Evolutionary conservation across 2,888 invertebrate species (phyloP).

Genomic region (Therioaphis trifolii): DNA sequence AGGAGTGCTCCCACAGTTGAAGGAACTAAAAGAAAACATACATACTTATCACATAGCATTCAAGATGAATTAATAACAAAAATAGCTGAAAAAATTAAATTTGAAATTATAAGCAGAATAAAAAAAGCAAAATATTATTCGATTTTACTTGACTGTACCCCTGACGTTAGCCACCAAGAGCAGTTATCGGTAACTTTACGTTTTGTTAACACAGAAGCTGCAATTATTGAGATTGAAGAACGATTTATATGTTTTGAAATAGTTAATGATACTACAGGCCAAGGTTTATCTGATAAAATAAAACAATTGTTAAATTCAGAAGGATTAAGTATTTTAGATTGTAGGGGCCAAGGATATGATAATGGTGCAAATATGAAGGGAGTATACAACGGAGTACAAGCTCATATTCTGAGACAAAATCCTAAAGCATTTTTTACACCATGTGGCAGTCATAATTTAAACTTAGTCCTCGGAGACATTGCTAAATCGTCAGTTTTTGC

Average conservation of each 20-base stretch:
- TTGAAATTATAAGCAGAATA: conserved; percentile 15
- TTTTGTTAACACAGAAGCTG: background rate
- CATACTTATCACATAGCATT: conserved; percentile 13
- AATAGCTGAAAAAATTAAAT: conserved; percentile 6
- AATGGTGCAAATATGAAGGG: conserved; percentile 13
- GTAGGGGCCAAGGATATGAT: background rate
- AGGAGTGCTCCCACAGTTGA: background rate
- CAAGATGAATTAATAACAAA: background rate
- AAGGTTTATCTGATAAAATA: conserved; percentile 6
- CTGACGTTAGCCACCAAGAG: conserved; percentile 10
- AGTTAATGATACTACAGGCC: conserved; percentile 11
- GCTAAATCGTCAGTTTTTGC: conserved; percentile 20
- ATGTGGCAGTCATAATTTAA: conserved; percentile 6
- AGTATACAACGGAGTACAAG: background rate
- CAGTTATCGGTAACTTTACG: background rate
- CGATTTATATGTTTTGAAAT: background rate
- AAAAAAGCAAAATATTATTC: too few species aligned
- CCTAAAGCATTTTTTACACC: conserved; percentile 15
- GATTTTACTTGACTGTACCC: background rate
- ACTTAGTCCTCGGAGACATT: conserved; percentile 4
- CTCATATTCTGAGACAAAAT: conserved; percentile 19
- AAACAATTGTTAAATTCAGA: background rate
- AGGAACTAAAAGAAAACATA: conserved; percentile 3
- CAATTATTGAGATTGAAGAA: background rate
- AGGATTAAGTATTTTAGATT: background rate